Conservation (phyloP, 2,797 vertebrate genomes). For the Urocyon cinereoargenteus region DNA sequence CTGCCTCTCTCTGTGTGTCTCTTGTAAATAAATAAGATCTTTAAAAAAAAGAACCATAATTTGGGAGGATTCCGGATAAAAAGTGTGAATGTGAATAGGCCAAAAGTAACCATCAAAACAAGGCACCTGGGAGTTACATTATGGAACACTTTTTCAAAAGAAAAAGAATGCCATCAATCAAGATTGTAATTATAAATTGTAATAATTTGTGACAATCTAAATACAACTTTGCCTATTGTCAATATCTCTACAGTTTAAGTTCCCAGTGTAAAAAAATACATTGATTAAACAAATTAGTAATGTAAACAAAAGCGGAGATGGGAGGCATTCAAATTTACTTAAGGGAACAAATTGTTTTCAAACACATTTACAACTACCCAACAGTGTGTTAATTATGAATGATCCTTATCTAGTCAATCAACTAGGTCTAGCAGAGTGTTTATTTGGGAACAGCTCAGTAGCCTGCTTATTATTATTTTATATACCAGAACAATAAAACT, state of each 20-base stretch:
- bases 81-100: not conserved
- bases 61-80: not conserved
- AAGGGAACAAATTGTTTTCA: constrained; percentile 71
- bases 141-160: not conserved
- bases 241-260: constrained; percentile 36
- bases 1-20: too few relatives aligned
- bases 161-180: not conserved
- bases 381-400: constrained; percentile 59
- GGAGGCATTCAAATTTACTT: constrained; percentile 66
- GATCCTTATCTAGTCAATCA: constrained; percentile 58
- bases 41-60: not conserved
- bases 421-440: not conserved
- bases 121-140: not conserved
- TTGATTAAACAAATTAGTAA: constrained; percentile 69
- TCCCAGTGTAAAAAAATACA: constrained; percentile 22
- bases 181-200: not conserved
- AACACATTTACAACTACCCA: constrained; percentile 65
- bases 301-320: constrained; percentile 40
- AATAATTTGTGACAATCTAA: not conserved
- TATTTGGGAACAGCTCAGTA: not conserved
- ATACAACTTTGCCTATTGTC: not conserved
- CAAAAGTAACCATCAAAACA: not conserved
- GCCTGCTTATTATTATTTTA: not conserved
- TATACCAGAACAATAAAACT: not conserved
- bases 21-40: too few relatives aligned